Evolutionary conservation across 2,888 invertebrate species (phyloP), one percentile per base, ranked within the genome.

Genomic region (Drosophila rubida): DNA sequence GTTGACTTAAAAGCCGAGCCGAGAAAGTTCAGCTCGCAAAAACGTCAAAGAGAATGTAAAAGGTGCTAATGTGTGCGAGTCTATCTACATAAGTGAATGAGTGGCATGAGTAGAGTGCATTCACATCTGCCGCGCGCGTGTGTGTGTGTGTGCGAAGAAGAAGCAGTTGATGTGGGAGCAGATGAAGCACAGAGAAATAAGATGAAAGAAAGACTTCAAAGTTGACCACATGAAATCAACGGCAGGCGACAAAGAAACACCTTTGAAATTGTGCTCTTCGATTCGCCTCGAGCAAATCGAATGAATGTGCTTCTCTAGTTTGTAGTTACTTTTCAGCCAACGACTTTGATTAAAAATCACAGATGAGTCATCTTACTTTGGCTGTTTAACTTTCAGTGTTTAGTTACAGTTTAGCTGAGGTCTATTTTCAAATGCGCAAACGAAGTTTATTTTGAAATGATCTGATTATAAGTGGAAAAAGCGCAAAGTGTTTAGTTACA

Each of bases 1-100:
- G 45, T 64, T 70, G 58, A 63, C 58, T 69, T 41, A 55, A 63
- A 55, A 30, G 25, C 30, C 19, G 19, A 19, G 25, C 30, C 77
- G 87, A 80, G 84, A 86, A 86, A 80, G 84, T 78, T 78, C 37
- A 73, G 58, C 42, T 51, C 30, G 51, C 62, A 60, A 60, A 60
- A 48, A 61, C 46, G 32, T 42, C 51, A 70, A 73, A 83, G 84
- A 65, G 78, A 82, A 62, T 64, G 70, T 44, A 60, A 49, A 67
- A 83, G 84, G 87, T 77, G 86, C 72, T 51, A 77, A 65, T 61
- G 68, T 13, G 51, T 62, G 13, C 27, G n/a, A 35, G 25, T 23
- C 30, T 41, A 22, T 16, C 19, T 19, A 37, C 35, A 37, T 37
- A 41, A 30, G 41, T 55, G 55, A 46, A 27, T 55, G 39, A 41